phyloP scores from a whole-genome alignment of 1,140 invertebrate species.

The Drosophila athabasca region DNA sequence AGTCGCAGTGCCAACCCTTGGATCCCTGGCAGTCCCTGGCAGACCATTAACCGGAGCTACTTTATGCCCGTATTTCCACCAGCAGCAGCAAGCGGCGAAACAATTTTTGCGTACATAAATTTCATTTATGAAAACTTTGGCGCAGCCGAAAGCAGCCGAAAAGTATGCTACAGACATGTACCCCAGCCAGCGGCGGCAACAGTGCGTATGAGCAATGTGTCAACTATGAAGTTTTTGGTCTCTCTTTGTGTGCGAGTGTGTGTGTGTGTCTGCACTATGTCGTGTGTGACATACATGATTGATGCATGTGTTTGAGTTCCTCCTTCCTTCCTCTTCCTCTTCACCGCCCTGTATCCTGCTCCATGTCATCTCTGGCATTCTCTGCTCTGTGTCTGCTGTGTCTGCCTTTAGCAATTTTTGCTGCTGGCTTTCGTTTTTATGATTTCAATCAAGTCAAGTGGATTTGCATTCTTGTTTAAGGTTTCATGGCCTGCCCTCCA shows the following conservation, averaged over 20 bases:
- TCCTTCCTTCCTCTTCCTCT: background rate
- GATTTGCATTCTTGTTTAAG: constrained; percentile 67
- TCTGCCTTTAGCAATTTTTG: constrained; percentile 51
- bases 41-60: constrained; percentile 50
- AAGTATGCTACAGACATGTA: constrained; percentile 50
- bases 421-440: constrained; percentile 53
- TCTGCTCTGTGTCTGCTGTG: constrained; percentile 5
- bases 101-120: constrained; percentile 73
- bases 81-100: constrained; percentile 54
- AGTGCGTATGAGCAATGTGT: constrained; percentile 61
- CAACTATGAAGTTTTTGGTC: constrained; percentile 32
- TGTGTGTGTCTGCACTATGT: constrained; percentile 16
- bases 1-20: background rate
- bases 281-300: constrained; percentile 51
- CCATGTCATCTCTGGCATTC: constrained; percentile 4
- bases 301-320: constrained; percentile 64
- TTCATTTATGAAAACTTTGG: constrained; percentile 70
- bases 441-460: constrained; percentile 81
- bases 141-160: constrained; percentile 11
- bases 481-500: constrained; percentile 49
- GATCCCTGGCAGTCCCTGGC: constrained; percentile 16
- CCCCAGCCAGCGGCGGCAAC: constrained; percentile 21
- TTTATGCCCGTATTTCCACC: constrained; percentile 47
- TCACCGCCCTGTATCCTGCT: background rate
- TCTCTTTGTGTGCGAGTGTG: no score